These are phyloP conservation scores for Lasius fuliginosus DNA, from an alignment of 2,888 invertebrate species.

Conservation along the genomic window DNA sequence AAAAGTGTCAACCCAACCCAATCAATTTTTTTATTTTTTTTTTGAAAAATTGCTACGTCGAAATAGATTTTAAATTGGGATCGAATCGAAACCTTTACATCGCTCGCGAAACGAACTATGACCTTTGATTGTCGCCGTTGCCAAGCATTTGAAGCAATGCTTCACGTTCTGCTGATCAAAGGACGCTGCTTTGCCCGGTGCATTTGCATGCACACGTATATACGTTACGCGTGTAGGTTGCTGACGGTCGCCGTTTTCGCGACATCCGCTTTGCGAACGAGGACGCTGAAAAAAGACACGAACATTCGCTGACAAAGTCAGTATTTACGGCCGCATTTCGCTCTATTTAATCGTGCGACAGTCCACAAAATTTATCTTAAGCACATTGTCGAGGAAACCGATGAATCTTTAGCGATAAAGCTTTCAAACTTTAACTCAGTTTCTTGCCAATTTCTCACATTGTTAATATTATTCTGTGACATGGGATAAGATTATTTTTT, in stretches of 20 bases:
- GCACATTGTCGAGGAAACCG: background rate
- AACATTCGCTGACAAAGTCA: background rate
- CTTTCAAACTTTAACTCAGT: background rate
- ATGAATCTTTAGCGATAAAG: background rate
- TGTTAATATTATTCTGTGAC: slow-evolving; percentile 4
- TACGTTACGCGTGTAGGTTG: slow-evolving; percentile 36
- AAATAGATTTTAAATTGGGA: slow-evolving; percentile 46
- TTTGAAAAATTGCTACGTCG: background rate
- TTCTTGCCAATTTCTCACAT: background rate
- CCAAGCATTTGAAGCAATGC: slow-evolving; percentile 60
- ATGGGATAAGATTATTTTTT: background rate
- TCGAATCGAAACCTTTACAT: slow-evolving; percentile 25
- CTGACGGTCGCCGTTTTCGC: slow-evolving; percentile 17
- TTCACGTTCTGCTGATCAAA: slow-evolving; percentile 70
- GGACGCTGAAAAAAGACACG: background rate
- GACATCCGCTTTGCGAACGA: slow-evolving; percentile 3
- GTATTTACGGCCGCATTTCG: background rate
- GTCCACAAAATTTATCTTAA: background rate
- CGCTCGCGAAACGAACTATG: slow-evolving; percentile 54
- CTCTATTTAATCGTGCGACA: slow-evolving; percentile 6
- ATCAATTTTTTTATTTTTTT: background rate
- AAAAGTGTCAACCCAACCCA: background rate
- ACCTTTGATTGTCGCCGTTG: slow-evolving; percentile 59
- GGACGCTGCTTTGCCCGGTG: slow-evolving; percentile 28
- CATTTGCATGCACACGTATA: slow-evolving; percentile 49